Conservation (phyloP, 2,888 invertebrate species). For the Tryphoninae sp. region DNA sequence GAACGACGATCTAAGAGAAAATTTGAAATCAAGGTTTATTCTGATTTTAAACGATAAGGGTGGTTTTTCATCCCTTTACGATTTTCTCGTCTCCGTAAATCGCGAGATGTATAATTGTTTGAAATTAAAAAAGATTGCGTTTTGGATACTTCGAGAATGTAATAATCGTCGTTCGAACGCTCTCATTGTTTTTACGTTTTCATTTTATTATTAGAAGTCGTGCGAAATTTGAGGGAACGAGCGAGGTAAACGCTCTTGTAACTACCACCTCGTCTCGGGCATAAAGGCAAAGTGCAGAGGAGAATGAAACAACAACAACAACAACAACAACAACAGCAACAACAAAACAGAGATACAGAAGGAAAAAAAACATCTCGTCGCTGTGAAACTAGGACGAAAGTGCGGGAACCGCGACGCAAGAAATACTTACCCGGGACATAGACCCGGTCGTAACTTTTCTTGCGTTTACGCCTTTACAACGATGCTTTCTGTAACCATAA, state of each 20-base stretch:
- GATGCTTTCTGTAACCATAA: constrained; percentile 44
- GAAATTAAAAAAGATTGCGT: no score
- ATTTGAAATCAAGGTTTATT: neutral
- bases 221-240: neutral
- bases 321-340: neutral
- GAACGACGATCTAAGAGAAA: neutral
- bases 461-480: constrained; percentile 1
- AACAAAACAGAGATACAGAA: neutral
- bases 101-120: no score
- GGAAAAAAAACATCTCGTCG: constrained; percentile 35
- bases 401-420: constrained; percentile 63
- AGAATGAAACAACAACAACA: constrained; percentile 1
- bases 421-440: constrained; percentile 35
- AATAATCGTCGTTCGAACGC: neutral
- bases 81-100: neutral
- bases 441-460: constrained; percentile 63
- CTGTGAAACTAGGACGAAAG: constrained; percentile 68
- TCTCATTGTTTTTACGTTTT: neutral
- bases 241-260: constrained; percentile 26
- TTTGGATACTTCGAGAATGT: no score
- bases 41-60: no score
- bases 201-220: neutral
- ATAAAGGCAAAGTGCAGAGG: neutral
- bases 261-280: neutral
- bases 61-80: neutral